Evolutionary conservation across 1,140 invertebrate species (phyloP), one percentile per base, ranked within the genome.

Genomic region (Drosophila aff.): DNA sequence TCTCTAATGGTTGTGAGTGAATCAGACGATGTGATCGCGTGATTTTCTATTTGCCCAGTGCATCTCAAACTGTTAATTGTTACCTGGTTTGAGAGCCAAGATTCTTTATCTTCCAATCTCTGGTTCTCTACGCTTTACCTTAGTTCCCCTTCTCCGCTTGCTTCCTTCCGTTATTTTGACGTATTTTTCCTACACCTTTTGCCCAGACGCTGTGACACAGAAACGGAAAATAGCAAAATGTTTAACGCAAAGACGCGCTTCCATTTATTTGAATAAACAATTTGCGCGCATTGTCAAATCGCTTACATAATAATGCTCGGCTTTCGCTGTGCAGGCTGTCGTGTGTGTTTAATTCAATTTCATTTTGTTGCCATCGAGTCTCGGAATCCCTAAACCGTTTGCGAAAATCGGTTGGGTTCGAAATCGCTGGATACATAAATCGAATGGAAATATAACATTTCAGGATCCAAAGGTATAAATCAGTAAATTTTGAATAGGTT

Each of bases 201-300:
- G 52, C 41, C 60, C 41, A 60, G 49, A 47, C 49, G 41, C 44
- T 40, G 44, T 89, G 81, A 84, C 85, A 84, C 74, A 90, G 33
- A 81, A 89, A 69, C 55, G 21, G 53, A 31, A 72, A 49, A 57
- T 57, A 38, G 62, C 76, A 47, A 89, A 89, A 53, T 67, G 79
- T 75, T 87, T 79, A 79, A 86, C 65, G 61, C 71, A 55, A 71
- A 76, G 66, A 71, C 69, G 46, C 75, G 61, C 59, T 68, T 55
- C 61, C 61, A 80, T 83, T 65, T 63, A 89, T 87, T 89, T 89
- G 85, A 89, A 87, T 87, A 89, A 87, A 89, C 81, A 84, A 81
- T 87, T 87, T 84, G 65, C 58, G 60, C 65, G 81, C 47, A 59
- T 79, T 64, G 71, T 76, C 76, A 76, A 87, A 64, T 53, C 66